These are phyloP conservation scores for Pelecanoides urinatrix DNA, from an alignment of 2,113 vertebrate species.

Conservation along the genomic window DNA sequence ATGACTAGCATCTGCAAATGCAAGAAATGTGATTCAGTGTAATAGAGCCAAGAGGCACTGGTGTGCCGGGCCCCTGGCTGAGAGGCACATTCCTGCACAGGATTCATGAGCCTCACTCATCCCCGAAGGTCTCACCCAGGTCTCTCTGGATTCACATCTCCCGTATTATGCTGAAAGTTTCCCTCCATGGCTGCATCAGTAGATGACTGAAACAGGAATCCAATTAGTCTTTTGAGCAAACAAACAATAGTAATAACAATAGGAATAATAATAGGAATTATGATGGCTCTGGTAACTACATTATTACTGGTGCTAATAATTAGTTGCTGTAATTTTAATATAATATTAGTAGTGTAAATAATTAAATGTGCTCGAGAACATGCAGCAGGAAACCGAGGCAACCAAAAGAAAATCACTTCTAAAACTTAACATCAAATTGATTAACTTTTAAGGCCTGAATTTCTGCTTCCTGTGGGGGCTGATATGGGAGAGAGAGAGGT, in stretches of 20 bases:
- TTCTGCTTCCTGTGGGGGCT: conserved; percentile 45
- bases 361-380: background rate
- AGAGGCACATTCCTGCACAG: background rate
- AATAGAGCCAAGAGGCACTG: background rate
- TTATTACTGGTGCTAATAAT: background rate
- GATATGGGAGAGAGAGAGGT: background rate
- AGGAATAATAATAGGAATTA: background rate
- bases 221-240: background rate
- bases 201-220: background rate
- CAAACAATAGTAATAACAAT: background rate
- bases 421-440: conserved; percentile 57
- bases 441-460: conserved; percentile 54
- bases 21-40: background rate
- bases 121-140: background rate
- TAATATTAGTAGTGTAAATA: background rate
- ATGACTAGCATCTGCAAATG: fast-evolving
- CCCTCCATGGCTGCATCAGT: background rate
- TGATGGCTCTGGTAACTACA: background rate
- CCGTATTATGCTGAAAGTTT: background rate
- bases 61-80: background rate
- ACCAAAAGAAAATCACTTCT: conserved; percentile 15
- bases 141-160: background rate
- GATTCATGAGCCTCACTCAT: background rate
- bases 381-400: conserved; percentile 5
- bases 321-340: conserved; percentile 24